These are phyloP conservation scores for Percopsis transmontana DNA, from an alignment of 2,113 vertebrate genomes.

Conservation along the genomic window DNA sequence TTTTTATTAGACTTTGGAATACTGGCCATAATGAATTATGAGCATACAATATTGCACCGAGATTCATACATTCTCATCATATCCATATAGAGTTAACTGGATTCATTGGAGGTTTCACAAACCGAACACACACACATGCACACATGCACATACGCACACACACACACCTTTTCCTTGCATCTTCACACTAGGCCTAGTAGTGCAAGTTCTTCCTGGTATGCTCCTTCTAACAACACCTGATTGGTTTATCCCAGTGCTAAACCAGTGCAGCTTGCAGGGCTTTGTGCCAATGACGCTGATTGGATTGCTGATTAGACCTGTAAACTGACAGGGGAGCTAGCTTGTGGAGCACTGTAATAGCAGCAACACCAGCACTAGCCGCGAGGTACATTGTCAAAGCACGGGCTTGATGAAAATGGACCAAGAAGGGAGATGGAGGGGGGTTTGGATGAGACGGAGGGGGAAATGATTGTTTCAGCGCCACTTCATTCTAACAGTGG, in stretches of 20 bases:
- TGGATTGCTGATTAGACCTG: constrained; percentile 36
- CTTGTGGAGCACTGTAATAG: not conserved
- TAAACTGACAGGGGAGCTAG: constrained; percentile 23
- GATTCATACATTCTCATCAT: not conserved
- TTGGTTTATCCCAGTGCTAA: constrained; percentile 60
- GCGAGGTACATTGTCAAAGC: not conserved
- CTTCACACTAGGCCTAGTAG: constrained; percentile 39
- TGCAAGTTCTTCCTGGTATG: constrained; percentile 41
- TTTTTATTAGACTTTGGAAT: not conserved
- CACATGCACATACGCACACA: constrained; percentile 1
- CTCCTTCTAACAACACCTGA: constrained; percentile 45
- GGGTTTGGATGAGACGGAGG: not conserved
- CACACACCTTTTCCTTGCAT: not conserved
- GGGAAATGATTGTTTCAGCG: constrained; percentile 7
- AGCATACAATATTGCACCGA: too few species aligned
- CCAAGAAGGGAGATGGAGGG: not conserved
- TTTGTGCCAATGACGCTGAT: constrained; percentile 36
- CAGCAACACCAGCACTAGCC: constrained; percentile 4
- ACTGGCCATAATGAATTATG: not conserved
- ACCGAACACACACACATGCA: not conserved
- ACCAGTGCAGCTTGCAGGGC: constrained; percentile 56
- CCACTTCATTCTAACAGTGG: constrained; percentile 2
- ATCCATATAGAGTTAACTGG: not conserved
- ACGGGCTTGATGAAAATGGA: not conserved
- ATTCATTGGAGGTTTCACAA: not conserved